These are phyloP conservation scores for Epinotia nisella DNA, from an alignment of 2,888 invertebrate genomes.

Conservation along the genomic window DNA sequence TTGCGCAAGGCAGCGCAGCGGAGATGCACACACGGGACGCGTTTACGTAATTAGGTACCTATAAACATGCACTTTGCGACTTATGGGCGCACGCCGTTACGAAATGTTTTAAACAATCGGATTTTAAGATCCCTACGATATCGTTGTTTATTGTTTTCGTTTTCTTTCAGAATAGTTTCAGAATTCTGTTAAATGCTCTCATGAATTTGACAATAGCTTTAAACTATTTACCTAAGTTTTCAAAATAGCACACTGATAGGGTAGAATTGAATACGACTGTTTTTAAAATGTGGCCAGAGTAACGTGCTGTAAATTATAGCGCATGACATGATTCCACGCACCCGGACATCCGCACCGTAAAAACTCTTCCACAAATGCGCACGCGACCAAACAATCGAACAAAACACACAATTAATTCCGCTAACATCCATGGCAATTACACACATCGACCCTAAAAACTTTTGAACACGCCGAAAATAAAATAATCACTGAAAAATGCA, in stretches of 20 bases:
- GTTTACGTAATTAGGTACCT: conserved; percentile 40
- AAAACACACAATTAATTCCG: conserved; percentile 60
- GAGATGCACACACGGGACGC: conserved; percentile 47
- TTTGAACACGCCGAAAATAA: conserved; percentile 30
- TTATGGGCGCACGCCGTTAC: conserved; percentile 34
- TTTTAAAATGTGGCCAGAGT: neutral
- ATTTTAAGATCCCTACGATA: neutral
- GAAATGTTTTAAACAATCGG: conserved; percentile 26
- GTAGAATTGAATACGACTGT: neutral
- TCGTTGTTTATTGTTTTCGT: conserved; percentile 21
- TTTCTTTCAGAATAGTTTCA: no score
- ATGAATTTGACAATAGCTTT: conserved; percentile 7
- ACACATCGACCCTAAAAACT: conserved; percentile 36
- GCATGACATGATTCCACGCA: conserved; percentile 58
- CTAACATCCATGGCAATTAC: conserved; percentile 43
- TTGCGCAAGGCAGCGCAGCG: conserved; percentile 66
- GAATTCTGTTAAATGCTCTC: neutral
- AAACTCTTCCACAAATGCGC: conserved; percentile 56
- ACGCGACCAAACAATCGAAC: conserved; percentile 53
- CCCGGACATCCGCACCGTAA: conserved; percentile 62
- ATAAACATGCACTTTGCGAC: conserved; percentile 44
- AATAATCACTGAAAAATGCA: conserved; percentile 20
- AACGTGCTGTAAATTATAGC: conserved; percentile 20
- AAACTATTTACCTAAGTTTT: neutral
- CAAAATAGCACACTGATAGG: neutral